Percentiles rank a stretch among this genome's conserved stretches.
These are phyloP conservation scores for Pseudobourletiella spinata DNA, from an alignment of 1,140 invertebrate species.

Conservation along the genomic window DNA sequence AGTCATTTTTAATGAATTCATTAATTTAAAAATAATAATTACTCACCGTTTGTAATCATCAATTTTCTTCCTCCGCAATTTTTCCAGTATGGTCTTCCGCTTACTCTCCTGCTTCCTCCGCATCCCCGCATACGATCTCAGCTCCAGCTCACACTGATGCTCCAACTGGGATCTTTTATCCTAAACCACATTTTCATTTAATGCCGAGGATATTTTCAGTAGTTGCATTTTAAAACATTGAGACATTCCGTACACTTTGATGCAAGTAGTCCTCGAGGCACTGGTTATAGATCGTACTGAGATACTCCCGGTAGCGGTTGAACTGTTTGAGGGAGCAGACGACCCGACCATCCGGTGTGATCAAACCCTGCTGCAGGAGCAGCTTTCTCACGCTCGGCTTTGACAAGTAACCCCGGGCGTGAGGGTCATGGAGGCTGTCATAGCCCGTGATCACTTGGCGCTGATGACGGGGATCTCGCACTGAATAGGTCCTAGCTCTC, in stretches of 20 bases:
- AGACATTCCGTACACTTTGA: conserved; percentile 8
- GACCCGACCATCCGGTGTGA: conserved; percentile 39
- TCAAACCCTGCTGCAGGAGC: conserved; percentile 39
- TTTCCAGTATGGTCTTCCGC: neutral
- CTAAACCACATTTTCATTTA: too few species aligned
- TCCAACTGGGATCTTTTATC: too few species aligned
- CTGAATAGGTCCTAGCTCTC: neutral
- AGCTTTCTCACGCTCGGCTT: conserved; percentile 34
- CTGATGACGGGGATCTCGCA: neutral
- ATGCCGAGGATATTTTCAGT: neutral
- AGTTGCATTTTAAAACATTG: too few species aligned
- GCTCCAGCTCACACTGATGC: too few species aligned
- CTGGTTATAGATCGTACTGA: conserved; percentile 39
- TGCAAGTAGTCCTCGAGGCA: neutral
- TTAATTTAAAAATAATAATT: too few species aligned
- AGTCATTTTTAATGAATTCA: too few species aligned
- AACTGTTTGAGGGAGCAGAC: conserved; percentile 41
- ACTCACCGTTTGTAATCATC: too few species aligned
- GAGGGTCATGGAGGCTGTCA: conserved; percentile 42
- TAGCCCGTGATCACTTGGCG: conserved; percentile 33
- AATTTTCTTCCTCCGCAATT: neutral
- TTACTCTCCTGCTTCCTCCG: too few species aligned
- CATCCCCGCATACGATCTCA: neutral
- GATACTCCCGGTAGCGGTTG: conserved; percentile 41
- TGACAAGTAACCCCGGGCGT: conserved; percentile 39